Conservation (phyloP, 2,113 vertebrate genomes). For the Notarius lentiginosus region DNA sequence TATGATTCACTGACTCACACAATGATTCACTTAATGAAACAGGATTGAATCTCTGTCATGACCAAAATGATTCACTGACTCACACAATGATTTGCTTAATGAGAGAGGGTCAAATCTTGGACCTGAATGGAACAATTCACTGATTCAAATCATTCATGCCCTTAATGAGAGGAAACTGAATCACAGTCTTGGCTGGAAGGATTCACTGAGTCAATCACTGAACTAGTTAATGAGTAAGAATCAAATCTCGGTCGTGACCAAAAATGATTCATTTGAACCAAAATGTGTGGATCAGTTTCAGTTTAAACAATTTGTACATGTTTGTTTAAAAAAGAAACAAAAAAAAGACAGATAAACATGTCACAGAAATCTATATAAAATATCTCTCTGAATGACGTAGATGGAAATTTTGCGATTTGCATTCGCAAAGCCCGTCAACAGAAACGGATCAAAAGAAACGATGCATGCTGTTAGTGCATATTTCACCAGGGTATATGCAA, state of each 20-base stretch:
- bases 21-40: not conserved
- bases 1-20: too few relatives aligned
- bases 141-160: too few relatives aligned
- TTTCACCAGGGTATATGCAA: not conserved
- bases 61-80: too few relatives aligned
- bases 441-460: not conserved
- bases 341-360: too few relatives aligned
- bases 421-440: not conserved
- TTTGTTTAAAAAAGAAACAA: too few relatives aligned
- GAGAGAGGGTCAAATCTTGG: too few relatives aligned
- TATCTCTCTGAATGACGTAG: not conserved
- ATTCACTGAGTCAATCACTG: not conserved
- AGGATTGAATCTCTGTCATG: too few relatives aligned
- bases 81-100: too few relatives aligned
- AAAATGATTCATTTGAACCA: not conserved
- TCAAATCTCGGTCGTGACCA: not conserved
- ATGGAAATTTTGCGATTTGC: not conserved
- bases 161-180: too few relatives aligned
- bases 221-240: too few relatives aligned
- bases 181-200: not conserved
- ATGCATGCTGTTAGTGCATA: not conserved
- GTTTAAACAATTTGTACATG: too few relatives aligned
- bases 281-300: not conserved
- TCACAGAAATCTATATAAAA: not conserved
- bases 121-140: too few relatives aligned